Evolutionary conservation across 2,888 invertebrate species (phyloP).

Genomic region (Netelia inedita): DNA sequence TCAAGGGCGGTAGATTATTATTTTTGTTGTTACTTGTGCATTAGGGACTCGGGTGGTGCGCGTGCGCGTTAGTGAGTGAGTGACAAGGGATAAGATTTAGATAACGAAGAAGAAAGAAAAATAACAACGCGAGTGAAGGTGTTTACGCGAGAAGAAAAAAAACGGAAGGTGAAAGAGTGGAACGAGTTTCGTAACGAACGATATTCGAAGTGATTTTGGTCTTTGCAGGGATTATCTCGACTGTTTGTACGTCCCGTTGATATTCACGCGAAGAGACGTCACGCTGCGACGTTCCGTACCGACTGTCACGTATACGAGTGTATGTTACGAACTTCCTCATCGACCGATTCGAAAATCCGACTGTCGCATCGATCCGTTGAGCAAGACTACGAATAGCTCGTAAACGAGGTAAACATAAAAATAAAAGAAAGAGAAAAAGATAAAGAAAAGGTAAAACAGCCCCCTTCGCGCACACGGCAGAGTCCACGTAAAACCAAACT

Average conservation of each 20-base stretch:
- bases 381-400: not conserved
- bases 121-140: conserved; percentile 18
- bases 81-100: conserved; percentile 7
- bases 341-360: conserved; percentile 6
- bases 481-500: conserved; percentile 75
- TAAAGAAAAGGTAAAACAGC: conserved; percentile 2
- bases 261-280: too few relatives aligned
- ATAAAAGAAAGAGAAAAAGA: conserved; percentile 2
- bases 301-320: conserved; percentile 43
- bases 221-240: too few relatives aligned
- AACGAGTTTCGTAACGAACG: too few relatives aligned
- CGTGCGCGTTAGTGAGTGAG: conserved; percentile 36
- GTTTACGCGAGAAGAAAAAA: not conserved
- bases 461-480: conserved; percentile 47
- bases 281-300: not conserved
- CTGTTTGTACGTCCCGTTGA: too few relatives aligned
- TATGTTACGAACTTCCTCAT: conserved; percentile 33
- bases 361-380: not conserved
- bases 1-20: conserved; percentile 3
- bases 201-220: too few relatives aligned
- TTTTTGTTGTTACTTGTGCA: conserved; percentile 26
- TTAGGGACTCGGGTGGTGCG: conserved; percentile 9
- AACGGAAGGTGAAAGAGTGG: not conserved
- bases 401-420: not conserved
- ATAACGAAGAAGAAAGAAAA: not conserved